Conservation (phyloP, 2,113 vertebrate species). For the Ovis canadensis region DNA sequence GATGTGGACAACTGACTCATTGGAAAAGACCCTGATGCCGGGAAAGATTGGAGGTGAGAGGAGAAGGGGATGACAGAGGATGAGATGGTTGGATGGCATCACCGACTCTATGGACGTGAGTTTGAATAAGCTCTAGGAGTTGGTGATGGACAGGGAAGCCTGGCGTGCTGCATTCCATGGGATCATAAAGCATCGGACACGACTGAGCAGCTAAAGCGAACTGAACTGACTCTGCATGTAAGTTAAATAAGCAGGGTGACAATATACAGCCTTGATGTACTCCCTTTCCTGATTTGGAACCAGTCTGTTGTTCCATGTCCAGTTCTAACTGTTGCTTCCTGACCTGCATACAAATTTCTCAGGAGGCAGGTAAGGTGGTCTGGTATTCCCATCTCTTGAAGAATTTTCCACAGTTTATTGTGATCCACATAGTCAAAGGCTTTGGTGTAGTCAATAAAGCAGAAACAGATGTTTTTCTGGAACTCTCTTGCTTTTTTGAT, state of each 20-base stretch:
- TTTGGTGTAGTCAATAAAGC: background rate
- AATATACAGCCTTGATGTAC: background rate
- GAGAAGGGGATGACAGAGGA: background rate
- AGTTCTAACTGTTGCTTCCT: too few relatives aligned
- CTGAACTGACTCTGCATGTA: background rate
- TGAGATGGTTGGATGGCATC: background rate
- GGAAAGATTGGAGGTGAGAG: too few relatives aligned
- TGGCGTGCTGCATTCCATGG: background rate
- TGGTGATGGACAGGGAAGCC: background rate
- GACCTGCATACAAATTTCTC: too few relatives aligned
- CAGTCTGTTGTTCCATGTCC: too few relatives aligned
- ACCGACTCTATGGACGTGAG: background rate
- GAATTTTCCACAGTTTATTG: too few relatives aligned
- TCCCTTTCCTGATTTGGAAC: background rate
- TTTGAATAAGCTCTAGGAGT: background rate
- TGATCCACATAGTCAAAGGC: too few relatives aligned
- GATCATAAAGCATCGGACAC: background rate
- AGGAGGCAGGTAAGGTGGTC: too few relatives aligned
- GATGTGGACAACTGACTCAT: too few relatives aligned
- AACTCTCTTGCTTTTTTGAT: background rate
- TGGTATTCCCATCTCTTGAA: too few relatives aligned
- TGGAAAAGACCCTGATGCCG: too few relatives aligned
- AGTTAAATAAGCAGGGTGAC: background rate
- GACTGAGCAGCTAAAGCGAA: background rate
- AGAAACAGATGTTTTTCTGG: background rate